Evolutionary conservation across 2,888 invertebrate genomes (phyloP), one percentile per base, ranked within the genome.

Genomic region (Vannuccia rotundouncinata): DNA sequence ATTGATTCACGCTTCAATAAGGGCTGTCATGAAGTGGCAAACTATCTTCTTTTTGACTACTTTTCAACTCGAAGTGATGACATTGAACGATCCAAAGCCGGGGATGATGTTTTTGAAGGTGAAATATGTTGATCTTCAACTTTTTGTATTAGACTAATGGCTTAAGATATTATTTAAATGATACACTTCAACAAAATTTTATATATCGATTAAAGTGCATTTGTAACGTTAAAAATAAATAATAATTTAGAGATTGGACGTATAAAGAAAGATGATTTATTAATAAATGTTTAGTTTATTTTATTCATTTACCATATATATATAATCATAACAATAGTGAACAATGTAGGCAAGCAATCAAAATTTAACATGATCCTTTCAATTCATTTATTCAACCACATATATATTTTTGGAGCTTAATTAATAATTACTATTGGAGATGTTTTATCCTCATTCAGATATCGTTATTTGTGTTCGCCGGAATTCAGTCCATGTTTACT

Each of bases 1-100:
- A 86, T 86, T 82, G 87, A 87, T 82, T 84, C 86, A 74, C 81
- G 86, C 2, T 87, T 86, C 82, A 86, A 86, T 84, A 85, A 86
- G 80, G 87, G 87, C 1, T 84, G 83, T 78, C 81, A 82, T 30
- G 85, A 87, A 79, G 83, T 86, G n/a, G 83, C 85, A 25, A 85
- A 86, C 82, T 86, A 86, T 80, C 83, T 87, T 2, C 82, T 86
- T 74, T 87, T 87, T 85, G 86, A 85, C 59, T 85, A 86, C 80
- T 87, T 85, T 84, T 85, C 85, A 75, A 76, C 83, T 1, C 82
- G 85, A 28, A 85, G 84, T 82, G 79, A 83, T 30, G 86, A 86
- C 77, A 80, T 86, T 17, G 85, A 86, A 29, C 27, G 78, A 66
- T 78, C 59, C 1, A 66, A 66, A 78, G 28, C 29, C 13, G 66